Conservation (phyloP, 2,113 vertebrate genomes). For the Rhombomys opimus region DNA sequence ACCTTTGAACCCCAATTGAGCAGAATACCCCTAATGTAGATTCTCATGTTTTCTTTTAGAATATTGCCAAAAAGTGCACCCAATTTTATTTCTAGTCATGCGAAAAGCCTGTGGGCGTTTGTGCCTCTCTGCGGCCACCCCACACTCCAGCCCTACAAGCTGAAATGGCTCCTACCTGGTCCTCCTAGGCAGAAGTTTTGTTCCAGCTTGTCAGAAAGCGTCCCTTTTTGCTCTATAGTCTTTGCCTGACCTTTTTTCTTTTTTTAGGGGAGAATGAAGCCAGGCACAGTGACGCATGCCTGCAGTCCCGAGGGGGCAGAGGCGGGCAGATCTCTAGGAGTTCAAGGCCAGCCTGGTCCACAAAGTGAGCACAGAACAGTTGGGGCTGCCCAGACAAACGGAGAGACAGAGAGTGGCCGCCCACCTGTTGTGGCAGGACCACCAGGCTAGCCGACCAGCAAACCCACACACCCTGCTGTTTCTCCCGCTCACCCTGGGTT, state of each 20-base stretch:
- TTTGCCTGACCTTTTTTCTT: not conserved
- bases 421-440: not conserved
- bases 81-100: conserved; percentile 37
- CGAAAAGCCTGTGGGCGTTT: not conserved
- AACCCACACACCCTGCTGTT: not conserved
- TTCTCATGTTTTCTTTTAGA: not conserved
- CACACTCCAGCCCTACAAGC: not conserved
- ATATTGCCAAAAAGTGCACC: not conserved
- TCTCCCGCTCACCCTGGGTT: not conserved
- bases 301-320: too few relatives aligned
- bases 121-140: not conserved
- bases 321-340: too few relatives aligned
- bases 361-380: too few relatives aligned
- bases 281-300: too few relatives aligned
- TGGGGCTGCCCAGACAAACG: not conserved
- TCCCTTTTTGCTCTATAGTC: not conserved
- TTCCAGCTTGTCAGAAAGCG: not conserved
- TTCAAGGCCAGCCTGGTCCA: too few relatives aligned
- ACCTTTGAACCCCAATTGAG: conserved; percentile 28
- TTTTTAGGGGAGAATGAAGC: not conserved
- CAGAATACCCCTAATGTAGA: not conserved
- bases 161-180: not conserved
- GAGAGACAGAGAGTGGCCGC: not conserved
- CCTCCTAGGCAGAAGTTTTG: not conserved
- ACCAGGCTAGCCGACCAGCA: not conserved